These are phyloP conservation scores for Parnassius smintheus DNA, from an alignment of 2,888 invertebrate genomes.

Conservation along the genomic window DNA sequence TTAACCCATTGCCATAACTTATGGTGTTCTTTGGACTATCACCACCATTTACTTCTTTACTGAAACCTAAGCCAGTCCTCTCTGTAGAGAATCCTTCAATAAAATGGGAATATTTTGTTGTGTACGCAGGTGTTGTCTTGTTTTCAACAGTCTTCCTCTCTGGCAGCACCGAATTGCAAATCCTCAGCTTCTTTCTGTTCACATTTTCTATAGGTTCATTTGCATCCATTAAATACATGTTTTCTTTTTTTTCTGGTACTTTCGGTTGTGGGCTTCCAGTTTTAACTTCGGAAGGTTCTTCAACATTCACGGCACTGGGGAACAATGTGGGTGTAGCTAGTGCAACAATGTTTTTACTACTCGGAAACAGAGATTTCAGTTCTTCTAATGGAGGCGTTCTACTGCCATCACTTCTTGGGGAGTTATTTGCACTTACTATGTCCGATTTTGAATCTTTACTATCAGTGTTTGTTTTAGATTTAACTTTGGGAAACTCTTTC, in stretches of 20 bases:
- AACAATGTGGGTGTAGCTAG: conserved; percentile 36
- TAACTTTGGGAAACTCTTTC: conserved; percentile 62
- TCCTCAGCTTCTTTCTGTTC: conserved; percentile 64
- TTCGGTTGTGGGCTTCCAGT: conserved; percentile 28
- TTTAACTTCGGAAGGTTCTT: conserved; percentile 41
- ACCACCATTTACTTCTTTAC: conserved; percentile 45
- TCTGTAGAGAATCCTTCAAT: conserved; percentile 72
- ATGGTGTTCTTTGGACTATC: conserved; percentile 59
- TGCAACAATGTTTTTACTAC: conserved; percentile 44
- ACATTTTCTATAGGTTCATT: conserved; percentile 50
- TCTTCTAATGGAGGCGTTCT: conserved; percentile 47
- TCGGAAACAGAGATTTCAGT: conserved; percentile 47
- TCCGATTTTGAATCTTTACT: conserved; percentile 37
- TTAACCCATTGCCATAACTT: conserved; percentile 66
- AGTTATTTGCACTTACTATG: conserved; percentile 43
- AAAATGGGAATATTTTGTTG: conserved; percentile 70
- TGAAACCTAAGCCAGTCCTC: conserved; percentile 74
- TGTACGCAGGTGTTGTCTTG: conserved; percentile 57
- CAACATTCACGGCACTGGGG: conserved; percentile 43
- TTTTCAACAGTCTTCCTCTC: conserved; percentile 55
- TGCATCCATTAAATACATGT: conserved; percentile 57
- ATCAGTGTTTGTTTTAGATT: conserved; percentile 41
- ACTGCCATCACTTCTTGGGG: conserved; percentile 44
- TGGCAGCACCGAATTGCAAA: conserved; percentile 68
- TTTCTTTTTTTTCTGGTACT: conserved; percentile 59